Base-by-base conservation (phyloP, 2,797 vertebrate genomes). In the Dromococcyx pavoninus region DNA sequence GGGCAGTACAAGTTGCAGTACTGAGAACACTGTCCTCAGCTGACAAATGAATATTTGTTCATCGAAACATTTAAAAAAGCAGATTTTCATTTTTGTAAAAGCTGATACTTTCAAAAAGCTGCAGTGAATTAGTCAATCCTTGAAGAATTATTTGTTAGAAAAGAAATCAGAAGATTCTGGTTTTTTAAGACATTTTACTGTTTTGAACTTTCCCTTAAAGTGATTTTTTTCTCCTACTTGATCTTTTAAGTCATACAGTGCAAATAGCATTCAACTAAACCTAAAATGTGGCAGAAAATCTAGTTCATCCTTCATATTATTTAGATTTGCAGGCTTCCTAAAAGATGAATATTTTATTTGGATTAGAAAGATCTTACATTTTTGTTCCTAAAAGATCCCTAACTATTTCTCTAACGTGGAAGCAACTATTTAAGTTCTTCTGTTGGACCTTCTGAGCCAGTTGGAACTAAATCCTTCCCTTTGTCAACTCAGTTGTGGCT, bases 131-230 rank as follows among this genome's bases (percentile, higher is more conserved):
- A 39, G 62, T 89, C 51, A 90, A 21, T 50, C 56, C 25, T 28
- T 5, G 4, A 89, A 88, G 65, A 91, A 83, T 44, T 67, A 74
- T 88, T 90, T 30, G 75, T 78, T 81, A 84, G 54, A 74, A 51
- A 62, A 87, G 14, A 84, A 85, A 89, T 64, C 39, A 60, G 74
- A 89, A 33, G 94, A 76, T 76, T 84, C 23, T 56, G 46, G 69
- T 46, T 30, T 93, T n/a, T 83, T 32, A 74, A 95, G 83, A 77
- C 50, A 10, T 73, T 64, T 86, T 65, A 46, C 41, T 86, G 48
- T 64, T 93, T 94, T 72, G 46, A 95, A 89, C 62, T 95, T 88
- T 51, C 56, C 39, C 8, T 91, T 54, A 28, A 81, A 84, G n/a
- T 78, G 14, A 50, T 62, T 75, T 62, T 53, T 86, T 56, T 35